A percentile compares a stretch with the other conserved stretches of the same genome.
phyloP scores from a whole-genome alignment of 2,113 vertebrate species.

The Jaculus jaculus region DNA sequence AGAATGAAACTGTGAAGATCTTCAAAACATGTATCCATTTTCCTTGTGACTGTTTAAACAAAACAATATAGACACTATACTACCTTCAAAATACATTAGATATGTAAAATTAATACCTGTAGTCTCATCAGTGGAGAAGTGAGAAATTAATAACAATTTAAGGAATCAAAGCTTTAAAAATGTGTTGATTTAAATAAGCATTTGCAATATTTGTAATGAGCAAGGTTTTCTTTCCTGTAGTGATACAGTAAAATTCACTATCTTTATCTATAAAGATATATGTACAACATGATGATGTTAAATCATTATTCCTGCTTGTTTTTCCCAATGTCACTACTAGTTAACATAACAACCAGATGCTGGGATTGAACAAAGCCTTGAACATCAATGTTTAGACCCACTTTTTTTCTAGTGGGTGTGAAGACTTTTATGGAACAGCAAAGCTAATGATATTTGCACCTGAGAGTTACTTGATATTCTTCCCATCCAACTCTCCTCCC shows the following conservation, averaged over 20 bases:
- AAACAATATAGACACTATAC: conserved; percentile 8
- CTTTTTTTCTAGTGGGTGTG: background rate
- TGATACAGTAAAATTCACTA: background rate
- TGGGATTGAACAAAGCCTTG: background rate
- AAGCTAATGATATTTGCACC: background rate
- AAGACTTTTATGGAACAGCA: background rate
- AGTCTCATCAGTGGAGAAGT: background rate
- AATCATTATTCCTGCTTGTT: background rate
- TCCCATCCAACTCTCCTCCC: background rate
- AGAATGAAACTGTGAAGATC: background rate
- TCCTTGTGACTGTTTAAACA: background rate
- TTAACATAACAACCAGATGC: background rate
- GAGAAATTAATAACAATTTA: background rate
- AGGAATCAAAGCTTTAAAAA: conserved; percentile 5
- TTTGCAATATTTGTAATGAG: background rate
- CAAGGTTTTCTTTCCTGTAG: background rate
- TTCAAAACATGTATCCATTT: background rate
- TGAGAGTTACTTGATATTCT: background rate
- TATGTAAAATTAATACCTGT: background rate
- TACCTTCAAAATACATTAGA: background rate
- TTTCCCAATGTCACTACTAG: background rate
- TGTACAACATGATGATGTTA: background rate
- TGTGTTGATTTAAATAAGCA: conserved; percentile 18
- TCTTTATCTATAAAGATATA: background rate
- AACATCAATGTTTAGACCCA: background rate